A percentile compares a stretch with the other conserved stretches of the same genome.
Conservation (phyloP, 2,113 vertebrate species). For the Clarias batrachus region DNA sequence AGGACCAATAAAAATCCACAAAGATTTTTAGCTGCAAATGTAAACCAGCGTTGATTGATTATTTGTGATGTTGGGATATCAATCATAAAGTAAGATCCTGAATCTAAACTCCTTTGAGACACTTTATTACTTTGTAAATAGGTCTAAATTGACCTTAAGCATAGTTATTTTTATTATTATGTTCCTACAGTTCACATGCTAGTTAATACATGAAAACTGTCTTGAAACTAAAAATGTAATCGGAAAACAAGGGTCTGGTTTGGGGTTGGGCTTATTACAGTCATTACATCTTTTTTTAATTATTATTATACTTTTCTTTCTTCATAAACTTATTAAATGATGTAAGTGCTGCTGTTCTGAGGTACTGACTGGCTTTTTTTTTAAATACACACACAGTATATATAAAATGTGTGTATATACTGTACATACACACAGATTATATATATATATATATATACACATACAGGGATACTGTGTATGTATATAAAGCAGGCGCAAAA, state of each 20-base stretch:
- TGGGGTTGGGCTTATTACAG: not conserved
- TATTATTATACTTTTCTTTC: not conserved
- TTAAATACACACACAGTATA: not conserved
- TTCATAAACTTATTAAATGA: conserved; percentile 19
- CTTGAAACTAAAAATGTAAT: not conserved
- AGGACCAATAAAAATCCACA: conserved; percentile 9
- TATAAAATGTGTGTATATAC: no score
- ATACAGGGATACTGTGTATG: no score
- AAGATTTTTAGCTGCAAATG: not conserved
- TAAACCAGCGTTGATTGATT: not conserved
- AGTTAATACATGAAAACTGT: not conserved
- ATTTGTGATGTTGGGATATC: not conserved
- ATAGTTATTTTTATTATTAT: not conserved
- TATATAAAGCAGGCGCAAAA: not conserved
- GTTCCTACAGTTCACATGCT: not conserved
- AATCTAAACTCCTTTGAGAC: conserved; percentile 1
- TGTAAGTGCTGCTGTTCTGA: not conserved
- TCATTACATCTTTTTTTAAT: not conserved
- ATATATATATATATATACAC: no score
- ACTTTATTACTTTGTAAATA: conserved; percentile 9
- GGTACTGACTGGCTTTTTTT: not conserved
- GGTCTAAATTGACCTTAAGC: not conserved
- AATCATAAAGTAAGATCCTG: not conserved
- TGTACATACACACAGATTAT: no score
- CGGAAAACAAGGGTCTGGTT: not conserved